These are phyloP conservation scores for Dasypogon diadema DNA, from an alignment of 2,888 invertebrate species.

Conservation along the genomic window DNA sequence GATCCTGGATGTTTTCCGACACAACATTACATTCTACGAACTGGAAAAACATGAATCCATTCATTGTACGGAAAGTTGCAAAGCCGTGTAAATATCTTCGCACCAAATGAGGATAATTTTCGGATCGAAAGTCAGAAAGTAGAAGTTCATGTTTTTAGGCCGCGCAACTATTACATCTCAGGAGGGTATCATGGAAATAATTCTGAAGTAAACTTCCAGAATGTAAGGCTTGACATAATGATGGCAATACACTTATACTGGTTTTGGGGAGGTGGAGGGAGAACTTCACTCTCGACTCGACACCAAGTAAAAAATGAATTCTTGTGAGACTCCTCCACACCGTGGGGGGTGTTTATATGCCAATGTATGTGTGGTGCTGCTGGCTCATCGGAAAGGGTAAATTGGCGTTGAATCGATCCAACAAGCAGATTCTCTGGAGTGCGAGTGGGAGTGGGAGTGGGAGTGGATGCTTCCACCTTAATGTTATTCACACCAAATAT, in stretches of 20 bases:
- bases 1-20: too few species aligned
- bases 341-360: not conserved
- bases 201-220: slow-evolving; percentile 3
- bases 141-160: not conserved
- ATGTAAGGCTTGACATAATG: slow-evolving; percentile 25
- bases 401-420: not conserved
- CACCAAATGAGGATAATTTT: slow-evolving; percentile 8
- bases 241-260: not conserved
- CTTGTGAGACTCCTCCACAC: not conserved
- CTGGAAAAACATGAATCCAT: too few species aligned
- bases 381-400: not conserved
- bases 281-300: too few species aligned
- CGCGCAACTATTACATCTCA: not conserved
- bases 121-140: slow-evolving; percentile 11
- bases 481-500: slow-evolving; percentile 2
- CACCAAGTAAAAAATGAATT: not conserved
- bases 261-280: not conserved
- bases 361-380: not conserved
- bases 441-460: too few species aligned
- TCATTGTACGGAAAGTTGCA: too few species aligned
- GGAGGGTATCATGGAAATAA: slow-evolving; percentile 36
- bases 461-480: not conserved
- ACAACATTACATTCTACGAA: too few species aligned
- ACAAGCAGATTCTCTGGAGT: too few species aligned
- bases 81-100: not conserved